Evolutionary conservation across 2,888 invertebrate genomes (phyloP).

Genomic region (Polyommatus iphigenia): DNA sequence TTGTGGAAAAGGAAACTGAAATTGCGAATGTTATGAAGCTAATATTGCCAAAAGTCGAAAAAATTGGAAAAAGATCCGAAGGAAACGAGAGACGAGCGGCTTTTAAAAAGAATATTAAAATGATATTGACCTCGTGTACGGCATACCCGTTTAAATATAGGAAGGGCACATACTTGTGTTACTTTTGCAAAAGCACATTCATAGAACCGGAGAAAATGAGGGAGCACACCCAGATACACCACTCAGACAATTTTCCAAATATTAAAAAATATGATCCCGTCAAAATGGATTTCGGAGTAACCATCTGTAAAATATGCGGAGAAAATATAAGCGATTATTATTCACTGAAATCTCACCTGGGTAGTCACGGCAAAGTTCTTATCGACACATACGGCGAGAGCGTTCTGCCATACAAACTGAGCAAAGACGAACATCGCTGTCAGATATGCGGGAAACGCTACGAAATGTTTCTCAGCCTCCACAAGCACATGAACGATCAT

Average conservation of each 20-base stretch:
- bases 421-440: conserved; percentile 63
- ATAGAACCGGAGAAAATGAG: conserved; percentile 68
- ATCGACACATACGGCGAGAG: conserved; percentile 65
- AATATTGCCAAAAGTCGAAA: conserved; percentile 34
- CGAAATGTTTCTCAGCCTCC: conserved; percentile 69
- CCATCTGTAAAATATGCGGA: conserved; percentile 62
- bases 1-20: conserved; percentile 49
- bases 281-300: conserved; percentile 67
- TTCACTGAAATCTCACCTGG: conserved; percentile 59
- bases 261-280: conserved; percentile 69
- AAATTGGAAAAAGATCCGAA: conserved; percentile 43
- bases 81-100: conserved; percentile 58
- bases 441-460: conserved; percentile 70
- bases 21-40: conserved; percentile 32
- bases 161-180: conserved; percentile 68
- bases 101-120: conserved; percentile 66
- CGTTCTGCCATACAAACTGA: conserved; percentile 68
- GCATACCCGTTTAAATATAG: conserved; percentile 74
- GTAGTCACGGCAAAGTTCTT: conserved; percentile 58
- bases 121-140: conserved; percentile 63
- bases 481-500: conserved; percentile 74
- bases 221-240: conserved; percentile 58
- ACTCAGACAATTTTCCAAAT: conserved; percentile 56
- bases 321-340: conserved; percentile 55
- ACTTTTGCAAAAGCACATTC: conserved; percentile 66